Base-by-base conservation (phyloP, 23 tunicate genomes). In the Diplosoma virens region DNA sequence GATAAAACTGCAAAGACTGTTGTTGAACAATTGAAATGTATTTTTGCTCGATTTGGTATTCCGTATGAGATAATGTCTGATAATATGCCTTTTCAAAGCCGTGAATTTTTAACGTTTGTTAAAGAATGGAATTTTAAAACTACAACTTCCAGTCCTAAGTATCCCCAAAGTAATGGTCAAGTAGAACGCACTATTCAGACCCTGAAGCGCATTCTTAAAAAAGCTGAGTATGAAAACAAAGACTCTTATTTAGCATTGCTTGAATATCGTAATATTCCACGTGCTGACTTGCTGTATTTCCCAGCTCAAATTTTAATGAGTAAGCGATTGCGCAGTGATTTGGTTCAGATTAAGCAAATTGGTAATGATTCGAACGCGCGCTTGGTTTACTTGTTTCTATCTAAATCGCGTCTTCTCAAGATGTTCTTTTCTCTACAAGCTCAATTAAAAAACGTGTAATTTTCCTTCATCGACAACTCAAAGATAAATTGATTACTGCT, bases 41-140 rank as follows among this genome's bases (percentile, higher is more conserved):
- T 71, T 71, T 81, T 81, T 37, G 78, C 86, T 30, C 69, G 70
- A 1, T 58, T 55, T 71, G 78, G 86, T 14, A 71, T 81, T 1
- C 86, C 79, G 14, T 29, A 32, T 11, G 71, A 47, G 37, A 30
- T 79, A 1, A 16, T 79, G 21, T 25, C 47, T 3, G 84, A 67
- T 52, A 79, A 79, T 48, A 79, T 67, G 84, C 76, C 84, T 1
- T 66, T 79, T 47, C 26, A 50, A 18, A 66, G 65, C 47, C 30
- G 67, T 29, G 73, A 79, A 37, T 79, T 79, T 31, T 7, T 30
- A 9, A 18, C 2, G 3, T 79, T 79, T 32, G 6, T 22, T 1
- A 60, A 67, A 1, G 65, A 47, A 24, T 79, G 84, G 76, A 1
- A 47, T 18, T 30, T 79, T 26, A 47, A 66, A 14, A 16, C 55